phyloP scores from a whole-genome alignment of 2,888 invertebrate genomes.

The Macrosiphum euphorbiae region DNA sequence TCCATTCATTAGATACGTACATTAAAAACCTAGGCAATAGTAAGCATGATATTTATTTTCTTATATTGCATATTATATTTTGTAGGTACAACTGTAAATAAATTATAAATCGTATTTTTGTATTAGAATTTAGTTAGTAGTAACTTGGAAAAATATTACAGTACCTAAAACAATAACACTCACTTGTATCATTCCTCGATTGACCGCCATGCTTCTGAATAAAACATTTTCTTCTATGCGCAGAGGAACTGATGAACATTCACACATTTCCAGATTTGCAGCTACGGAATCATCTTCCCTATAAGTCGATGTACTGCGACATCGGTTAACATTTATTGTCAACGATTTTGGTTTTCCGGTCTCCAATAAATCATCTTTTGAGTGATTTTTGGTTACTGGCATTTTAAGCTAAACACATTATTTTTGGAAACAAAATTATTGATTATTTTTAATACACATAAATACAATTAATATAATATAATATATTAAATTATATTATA shows the following conservation, averaged over 20 bases:
- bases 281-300: neutral
- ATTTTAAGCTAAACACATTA: neutral
- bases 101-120: neutral
- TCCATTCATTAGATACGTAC: neutral
- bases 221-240: constrained; percentile 5
- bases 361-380: neutral
- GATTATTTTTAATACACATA: neutral
- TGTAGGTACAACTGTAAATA: neutral
- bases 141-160: neutral
- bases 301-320: neutral
- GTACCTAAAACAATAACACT: neutral
- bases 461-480: neutral
- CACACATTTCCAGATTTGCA: neutral
- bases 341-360: neutral
- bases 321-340: neutral
- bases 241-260: neutral
- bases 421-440: neutral
- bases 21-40: neutral
- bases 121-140: neutral
- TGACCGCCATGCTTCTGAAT: neutral
- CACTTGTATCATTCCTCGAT: constrained; percentile 28
- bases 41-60: neutral
- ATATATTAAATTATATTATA: neutral
- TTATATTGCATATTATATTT: too few relatives aligned
- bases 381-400: neutral